Conservation (phyloP, 2,797 vertebrate species). For the Cossypha heuglini region DNA sequence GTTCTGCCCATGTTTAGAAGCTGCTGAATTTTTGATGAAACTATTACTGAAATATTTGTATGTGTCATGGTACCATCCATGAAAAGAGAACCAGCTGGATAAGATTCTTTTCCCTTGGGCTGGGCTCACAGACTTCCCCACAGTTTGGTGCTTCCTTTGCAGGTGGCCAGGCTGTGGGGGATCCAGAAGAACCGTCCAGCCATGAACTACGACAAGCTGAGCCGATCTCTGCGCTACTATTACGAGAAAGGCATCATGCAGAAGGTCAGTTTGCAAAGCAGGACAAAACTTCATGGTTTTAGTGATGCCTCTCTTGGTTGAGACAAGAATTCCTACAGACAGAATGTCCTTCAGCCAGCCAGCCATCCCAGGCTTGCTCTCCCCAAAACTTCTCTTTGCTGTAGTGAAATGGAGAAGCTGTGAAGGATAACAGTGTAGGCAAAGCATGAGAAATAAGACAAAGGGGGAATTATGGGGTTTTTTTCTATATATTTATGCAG, state of each 20-base stretch:
- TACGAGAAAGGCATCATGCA: conserved; percentile 99
- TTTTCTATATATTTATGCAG: background rate
- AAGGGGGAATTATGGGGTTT: background rate
- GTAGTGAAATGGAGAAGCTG: background rate
- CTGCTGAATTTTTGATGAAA: background rate
- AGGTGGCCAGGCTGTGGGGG: conserved; percentile 98
- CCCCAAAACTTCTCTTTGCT: background rate
- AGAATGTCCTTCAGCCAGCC: background rate
- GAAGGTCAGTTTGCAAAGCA: conserved; percentile 81
- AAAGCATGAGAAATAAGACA: background rate
- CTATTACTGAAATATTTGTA: background rate
- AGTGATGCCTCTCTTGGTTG: background rate
- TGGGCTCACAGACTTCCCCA: fast-evolving
- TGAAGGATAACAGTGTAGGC: background rate
- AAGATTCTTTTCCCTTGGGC: background rate
- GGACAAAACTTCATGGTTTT: no score
- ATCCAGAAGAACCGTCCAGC: conserved; percentile 99
- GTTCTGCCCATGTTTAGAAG: background rate
- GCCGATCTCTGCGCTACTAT: conserved; percentile 95
- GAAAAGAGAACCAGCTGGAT: background rate
- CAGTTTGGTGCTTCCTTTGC: background rate
- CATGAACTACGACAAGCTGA: conserved; percentile 99
- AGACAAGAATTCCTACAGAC: background rate
- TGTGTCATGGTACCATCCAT: fast-evolving
- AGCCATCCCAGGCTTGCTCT: background rate